These are phyloP conservation scores for Nomada ferruginata DNA, from an alignment of 2,888 invertebrate genomes.

Conservation along the genomic window DNA sequence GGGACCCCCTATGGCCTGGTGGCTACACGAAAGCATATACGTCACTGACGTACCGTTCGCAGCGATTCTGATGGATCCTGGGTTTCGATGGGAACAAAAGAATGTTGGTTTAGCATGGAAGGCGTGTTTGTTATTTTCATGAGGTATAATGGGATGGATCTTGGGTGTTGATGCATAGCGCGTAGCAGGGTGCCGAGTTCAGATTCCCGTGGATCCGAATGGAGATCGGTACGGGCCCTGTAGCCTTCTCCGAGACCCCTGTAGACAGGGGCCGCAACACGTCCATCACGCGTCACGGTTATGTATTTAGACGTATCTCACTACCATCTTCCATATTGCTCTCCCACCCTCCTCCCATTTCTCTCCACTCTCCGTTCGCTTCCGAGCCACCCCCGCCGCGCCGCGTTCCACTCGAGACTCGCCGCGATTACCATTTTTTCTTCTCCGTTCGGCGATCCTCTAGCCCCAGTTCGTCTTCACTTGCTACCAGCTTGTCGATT, in stretches of 20 bases:
- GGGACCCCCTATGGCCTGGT: conserved; percentile 49
- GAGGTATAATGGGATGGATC: conserved; percentile 83
- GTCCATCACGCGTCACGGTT: conserved; percentile 83
- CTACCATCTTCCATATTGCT: conserved; percentile 70
- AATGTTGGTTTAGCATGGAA: conserved; percentile 82
- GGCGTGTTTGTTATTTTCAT: conserved; percentile 83
- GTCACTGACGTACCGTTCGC: conserved; percentile 63
- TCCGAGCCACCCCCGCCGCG: conserved; percentile 2
- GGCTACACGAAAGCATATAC: conserved; percentile 59
- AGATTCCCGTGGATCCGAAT: conserved; percentile 72
- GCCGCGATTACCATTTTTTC: conserved; percentile 50
- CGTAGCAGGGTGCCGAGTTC: conserved; percentile 81
- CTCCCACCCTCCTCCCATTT: conserved; percentile 46
- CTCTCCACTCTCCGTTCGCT: conserved; percentile 16
- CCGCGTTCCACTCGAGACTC: conserved; percentile 33
- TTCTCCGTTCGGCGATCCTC: conserved; percentile 42
- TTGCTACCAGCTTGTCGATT: conserved; percentile 53
- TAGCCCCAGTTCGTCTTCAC: conserved; percentile 53
- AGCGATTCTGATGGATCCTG: conserved; percentile 82
- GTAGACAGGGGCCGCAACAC: conserved; percentile 81
- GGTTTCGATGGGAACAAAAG: conserved; percentile 79
- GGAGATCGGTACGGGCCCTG: conserved; percentile 61
- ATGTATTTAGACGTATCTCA: conserved; percentile 83
- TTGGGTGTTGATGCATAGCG: conserved; percentile 84
- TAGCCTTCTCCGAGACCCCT: conserved; percentile 72